Evolutionary conservation across 2,113 vertebrate species (phyloP).

Genomic region (Monarcha castaneiventris): DNA sequence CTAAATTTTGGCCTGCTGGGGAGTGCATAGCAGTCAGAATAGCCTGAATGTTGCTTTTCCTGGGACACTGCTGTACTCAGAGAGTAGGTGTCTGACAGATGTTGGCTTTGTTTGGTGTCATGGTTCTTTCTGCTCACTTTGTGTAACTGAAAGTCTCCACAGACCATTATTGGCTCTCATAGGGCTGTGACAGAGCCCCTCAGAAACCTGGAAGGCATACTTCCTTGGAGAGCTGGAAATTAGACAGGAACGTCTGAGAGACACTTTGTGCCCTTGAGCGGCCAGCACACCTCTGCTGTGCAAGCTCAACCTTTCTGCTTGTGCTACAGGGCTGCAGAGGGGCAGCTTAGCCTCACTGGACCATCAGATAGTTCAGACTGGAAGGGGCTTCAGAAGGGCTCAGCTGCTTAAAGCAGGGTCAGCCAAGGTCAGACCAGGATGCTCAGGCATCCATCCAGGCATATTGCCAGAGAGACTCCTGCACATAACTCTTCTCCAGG

Average conservation of each 20-base stretch:
- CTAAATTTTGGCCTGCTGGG: background rate
- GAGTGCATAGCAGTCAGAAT: background rate
- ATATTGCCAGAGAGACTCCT: background rate
- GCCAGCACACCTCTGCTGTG: background rate
- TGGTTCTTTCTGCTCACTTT: background rate
- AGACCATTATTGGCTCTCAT: background rate
- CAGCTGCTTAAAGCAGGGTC: background rate
- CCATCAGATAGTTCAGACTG: rapidly evolving
- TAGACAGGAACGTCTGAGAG: background rate
- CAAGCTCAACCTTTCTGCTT: background rate
- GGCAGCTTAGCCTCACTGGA: background rate
- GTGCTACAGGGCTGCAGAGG: background rate
- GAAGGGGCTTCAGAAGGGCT: background rate
- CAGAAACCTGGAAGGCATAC: background rate
- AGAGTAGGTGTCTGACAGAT: background rate
- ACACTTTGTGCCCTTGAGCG: background rate
- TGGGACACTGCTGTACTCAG: background rate
- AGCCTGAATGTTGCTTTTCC: background rate
- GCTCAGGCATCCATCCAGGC: background rate
- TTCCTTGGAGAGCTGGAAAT: background rate
- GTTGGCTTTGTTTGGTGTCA: background rate
- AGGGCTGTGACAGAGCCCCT: background rate
- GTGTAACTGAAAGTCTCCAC: background rate
- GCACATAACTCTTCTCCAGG: background rate
- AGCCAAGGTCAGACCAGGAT: background rate